Evolutionary conservation across 2,797 vertebrate genomes (phyloP), one percentile per base, ranked within the genome.

Genomic region (Neostethus bicornis): DNA sequence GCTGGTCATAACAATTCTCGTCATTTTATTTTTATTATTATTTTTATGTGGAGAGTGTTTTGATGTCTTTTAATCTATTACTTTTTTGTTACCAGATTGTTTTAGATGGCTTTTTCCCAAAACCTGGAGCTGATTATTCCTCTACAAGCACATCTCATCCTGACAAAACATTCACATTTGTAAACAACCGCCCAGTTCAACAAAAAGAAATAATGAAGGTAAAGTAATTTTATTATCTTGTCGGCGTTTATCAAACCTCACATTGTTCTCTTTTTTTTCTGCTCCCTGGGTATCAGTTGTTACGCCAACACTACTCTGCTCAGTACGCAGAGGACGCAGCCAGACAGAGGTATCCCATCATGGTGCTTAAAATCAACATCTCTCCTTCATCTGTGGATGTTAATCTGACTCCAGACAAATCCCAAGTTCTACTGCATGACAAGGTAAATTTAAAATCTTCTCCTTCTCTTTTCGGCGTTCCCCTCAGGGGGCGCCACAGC

Each of bases 191-290:
- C 19, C 96, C 95, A 0, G 84, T 99, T 66, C 89, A 94, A 70
- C 92, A 94, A 14, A 99, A 96, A 86, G 95, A 98, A 16, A 90
- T 98, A 63, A 80, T 96, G 64, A 99, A 98, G 95, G 97, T 99
- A 93, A 70, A 61, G 12, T 17, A 8, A 14, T 41, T 54, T 20
- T 37, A 1, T 37, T 8, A n/a, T 38, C 19, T 4, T 42, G 1
- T 3, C 1, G 21, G 13, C 14, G 3, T 4, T 28, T 46, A 39
- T 11, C 20, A 19, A 3, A 0, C 51, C 26, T 53, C 45, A 53
- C 24, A 5, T 2, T 0, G 12, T 54, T 16, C 3, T 41, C 46
- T n/a, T 44, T 0, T 2, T 32, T 39, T 32, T 0, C 26, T 28
- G 26, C 8, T 26, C 28, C 2, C 8, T 74, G 19, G 31, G 73